A percentile compares a stretch with the other conserved stretches of the same genome.
phyloP scores from a whole-genome alignment of 2,888 invertebrate species.

The Sminthurinus aureus region DNA sequence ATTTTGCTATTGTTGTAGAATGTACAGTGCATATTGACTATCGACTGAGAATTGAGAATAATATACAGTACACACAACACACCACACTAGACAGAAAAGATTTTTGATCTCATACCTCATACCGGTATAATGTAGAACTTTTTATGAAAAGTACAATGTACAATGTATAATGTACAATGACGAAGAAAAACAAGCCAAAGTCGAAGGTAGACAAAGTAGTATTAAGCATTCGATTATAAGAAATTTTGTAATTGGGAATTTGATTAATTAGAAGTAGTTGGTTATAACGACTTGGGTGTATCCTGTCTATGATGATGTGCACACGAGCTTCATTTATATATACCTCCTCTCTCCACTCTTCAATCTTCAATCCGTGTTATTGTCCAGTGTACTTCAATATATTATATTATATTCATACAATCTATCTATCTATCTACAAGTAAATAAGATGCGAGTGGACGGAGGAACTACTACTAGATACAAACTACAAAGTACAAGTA shows the following conservation, averaged over 20 bases:
- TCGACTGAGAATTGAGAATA: no score
- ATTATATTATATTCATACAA: neutral
- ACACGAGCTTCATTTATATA: slow-evolving; percentile 26
- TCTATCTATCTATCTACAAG: no score
- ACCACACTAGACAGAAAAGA: neutral
- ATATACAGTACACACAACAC: neutral
- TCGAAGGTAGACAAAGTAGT: neutral
- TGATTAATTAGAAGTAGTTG: slow-evolving; percentile 57
- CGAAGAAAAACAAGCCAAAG: neutral
- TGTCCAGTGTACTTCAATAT: neutral
- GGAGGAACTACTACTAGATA: no score
- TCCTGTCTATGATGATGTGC: slow-evolving; percentile 35
- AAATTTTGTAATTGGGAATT: slow-evolving; percentile 53
- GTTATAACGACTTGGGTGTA: slow-evolving; percentile 34
- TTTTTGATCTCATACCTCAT: neutral
- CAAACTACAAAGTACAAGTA: no score
- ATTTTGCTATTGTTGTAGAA: no score
- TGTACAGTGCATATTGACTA: no score
- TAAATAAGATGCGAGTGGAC: no score
- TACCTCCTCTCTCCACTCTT: neutral
- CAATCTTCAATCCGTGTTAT: no score
- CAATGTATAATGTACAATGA: no score
- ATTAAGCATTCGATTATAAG: slow-evolving; percentile 19
- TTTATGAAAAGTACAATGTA: neutral
- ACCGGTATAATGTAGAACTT: neutral